phyloP scores from a whole-genome alignment of 2,797 vertebrate species.

The Danio aesculapii region DNA sequence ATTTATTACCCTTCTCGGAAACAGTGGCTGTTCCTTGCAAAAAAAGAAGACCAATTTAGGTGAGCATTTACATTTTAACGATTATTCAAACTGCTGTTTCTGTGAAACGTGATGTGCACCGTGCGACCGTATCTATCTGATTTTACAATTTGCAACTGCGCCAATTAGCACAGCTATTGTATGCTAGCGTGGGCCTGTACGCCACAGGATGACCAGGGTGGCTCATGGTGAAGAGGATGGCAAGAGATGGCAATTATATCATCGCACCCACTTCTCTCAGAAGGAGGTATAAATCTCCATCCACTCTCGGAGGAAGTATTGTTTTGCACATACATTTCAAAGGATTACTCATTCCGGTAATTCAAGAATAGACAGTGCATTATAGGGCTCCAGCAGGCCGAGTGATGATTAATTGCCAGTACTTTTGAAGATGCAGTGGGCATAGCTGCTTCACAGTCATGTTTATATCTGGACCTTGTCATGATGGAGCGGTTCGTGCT shows the following conservation, averaged over 20 bases:
- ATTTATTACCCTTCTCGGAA: slow-evolving; percentile 59
- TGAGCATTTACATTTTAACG: slow-evolving; percentile 55
- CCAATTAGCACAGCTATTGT: slow-evolving; percentile 49
- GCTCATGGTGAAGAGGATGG: slow-evolving; percentile 52
- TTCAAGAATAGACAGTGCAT: slow-evolving; percentile 69
- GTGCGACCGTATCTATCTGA: slow-evolving; percentile 9
- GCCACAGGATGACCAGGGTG: slow-evolving; percentile 50
- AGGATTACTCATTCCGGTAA: slow-evolving; percentile 74
- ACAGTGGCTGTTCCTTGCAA: slow-evolving; percentile 50
- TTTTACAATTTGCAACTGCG: slow-evolving; percentile 39
- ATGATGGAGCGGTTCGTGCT: slow-evolving; percentile 27
- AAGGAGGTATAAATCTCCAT: slow-evolving; percentile 57
- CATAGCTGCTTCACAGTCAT: slow-evolving; percentile 38
- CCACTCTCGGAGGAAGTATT: slow-evolving; percentile 63
- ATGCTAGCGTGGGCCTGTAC: slow-evolving; percentile 40
- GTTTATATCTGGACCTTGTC: slow-evolving; percentile 50
- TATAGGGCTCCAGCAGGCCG: slow-evolving; percentile 68
- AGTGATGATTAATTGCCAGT: slow-evolving; percentile 76
- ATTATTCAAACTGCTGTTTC: slow-evolving; percentile 42
- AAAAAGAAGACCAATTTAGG: slow-evolving; percentile 44
- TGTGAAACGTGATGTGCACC: slow-evolving; percentile 2
- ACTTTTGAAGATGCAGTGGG: slow-evolving; percentile 61
- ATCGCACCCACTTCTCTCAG: slow-evolving; percentile 54
- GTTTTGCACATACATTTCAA: slow-evolving; percentile 70
- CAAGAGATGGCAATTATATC: slow-evolving; percentile 61